Percentiles rank a stretch among this genome's conserved stretches.
Evolutionary conservation across 2,888 invertebrate species (phyloP).

Genomic region (Lycaena phlaeas): DNA sequence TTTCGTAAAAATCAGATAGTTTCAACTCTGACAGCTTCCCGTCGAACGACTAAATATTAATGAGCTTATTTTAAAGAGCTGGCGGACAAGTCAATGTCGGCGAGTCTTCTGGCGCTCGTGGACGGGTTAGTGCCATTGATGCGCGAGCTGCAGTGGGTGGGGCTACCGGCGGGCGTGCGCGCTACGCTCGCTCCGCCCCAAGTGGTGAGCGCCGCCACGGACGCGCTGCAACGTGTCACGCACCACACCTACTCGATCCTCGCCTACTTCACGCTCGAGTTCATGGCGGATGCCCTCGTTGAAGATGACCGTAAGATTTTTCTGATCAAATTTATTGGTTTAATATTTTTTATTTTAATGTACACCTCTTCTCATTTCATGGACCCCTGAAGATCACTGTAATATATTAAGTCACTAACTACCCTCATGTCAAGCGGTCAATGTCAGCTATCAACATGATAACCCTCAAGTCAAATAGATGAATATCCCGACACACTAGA

Average conservation of each 20-base stretch:
- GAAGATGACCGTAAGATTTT: conserved; percentile 37
- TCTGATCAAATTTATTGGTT: too few relatives aligned
- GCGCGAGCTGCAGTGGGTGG: conserved; percentile 14
- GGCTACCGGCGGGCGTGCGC: conserved; percentile 12
- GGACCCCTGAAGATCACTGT: too few relatives aligned
- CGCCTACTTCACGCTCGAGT: conserved; percentile 28
- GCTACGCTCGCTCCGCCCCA: conserved; percentile 12
- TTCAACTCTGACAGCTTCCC: too few relatives aligned
- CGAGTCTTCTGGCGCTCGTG: conserved; percentile 16
- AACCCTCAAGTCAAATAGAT: too few relatives aligned
- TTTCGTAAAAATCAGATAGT: too few relatives aligned
- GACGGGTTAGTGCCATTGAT: conserved; percentile 11
- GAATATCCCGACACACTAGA: too few relatives aligned
- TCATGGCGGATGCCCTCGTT: conserved; percentile 30
- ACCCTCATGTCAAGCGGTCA: too few relatives aligned
- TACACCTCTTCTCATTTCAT: too few relatives aligned
- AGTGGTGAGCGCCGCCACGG: conserved; percentile 10
- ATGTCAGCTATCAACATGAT: too few relatives aligned
- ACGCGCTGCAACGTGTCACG: conserved; percentile 18
- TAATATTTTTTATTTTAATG: too few relatives aligned
- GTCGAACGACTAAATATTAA: too few relatives aligned
- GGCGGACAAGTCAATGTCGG: conserved; percentile 11
- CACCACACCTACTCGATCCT: conserved; percentile 29
- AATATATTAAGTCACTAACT: too few relatives aligned
- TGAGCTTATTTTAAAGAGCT: conserved; percentile 1